A percentile compares a stretch with the other conserved stretches of the same genome.
Conservation (phyloP, 1,140 invertebrate genomes). For the Drosophila rhopaloa region DNA sequence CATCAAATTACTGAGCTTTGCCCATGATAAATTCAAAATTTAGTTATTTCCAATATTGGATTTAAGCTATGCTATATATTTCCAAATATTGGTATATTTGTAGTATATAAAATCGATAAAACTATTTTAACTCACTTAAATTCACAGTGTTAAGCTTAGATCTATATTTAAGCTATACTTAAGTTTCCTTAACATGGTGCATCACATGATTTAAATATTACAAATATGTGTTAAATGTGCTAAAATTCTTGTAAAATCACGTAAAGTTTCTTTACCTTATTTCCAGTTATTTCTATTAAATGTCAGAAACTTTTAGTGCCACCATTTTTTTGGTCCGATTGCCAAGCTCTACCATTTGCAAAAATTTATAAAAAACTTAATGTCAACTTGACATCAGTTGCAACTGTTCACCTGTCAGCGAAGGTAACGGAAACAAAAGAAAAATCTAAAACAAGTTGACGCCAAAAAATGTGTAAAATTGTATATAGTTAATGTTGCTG, state of each 20-base stretch:
- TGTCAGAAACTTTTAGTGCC: conserved; percentile 35
- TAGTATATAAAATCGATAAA: too few species aligned
- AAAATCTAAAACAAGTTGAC: conserved; percentile 9
- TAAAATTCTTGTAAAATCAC: too few species aligned
- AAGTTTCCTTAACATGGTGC: too few species aligned
- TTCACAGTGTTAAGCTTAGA: too few species aligned
- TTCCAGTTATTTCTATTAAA: conserved; percentile 2
- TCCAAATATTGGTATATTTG: too few species aligned
- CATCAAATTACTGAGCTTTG: not conserved
- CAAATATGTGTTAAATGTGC: too few species aligned
- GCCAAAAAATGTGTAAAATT: conserved; percentile 29
- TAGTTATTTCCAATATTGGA: too few species aligned
- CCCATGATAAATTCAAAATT: not conserved
- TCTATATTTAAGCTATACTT: too few species aligned
- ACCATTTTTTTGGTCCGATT: conserved; percentile 16
- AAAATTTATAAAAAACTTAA: conserved; percentile 55
- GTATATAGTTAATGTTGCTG: conserved; percentile 24
- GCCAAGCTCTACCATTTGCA: conserved; percentile 14
- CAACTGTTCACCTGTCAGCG: conserved; percentile 49
- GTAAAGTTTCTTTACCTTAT: too few species aligned
- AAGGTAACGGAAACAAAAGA: conserved; percentile 7
- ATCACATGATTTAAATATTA: too few species aligned
- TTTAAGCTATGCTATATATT: too few species aligned
- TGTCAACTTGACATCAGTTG: conserved; percentile 59
- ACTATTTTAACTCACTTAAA: too few species aligned